Percentiles rank a stretch among this genome's conserved stretches.
These are phyloP conservation scores for Calephelis perditalis DNA, from an alignment of 2,888 invertebrate genomes.

Conservation along the genomic window DNA sequence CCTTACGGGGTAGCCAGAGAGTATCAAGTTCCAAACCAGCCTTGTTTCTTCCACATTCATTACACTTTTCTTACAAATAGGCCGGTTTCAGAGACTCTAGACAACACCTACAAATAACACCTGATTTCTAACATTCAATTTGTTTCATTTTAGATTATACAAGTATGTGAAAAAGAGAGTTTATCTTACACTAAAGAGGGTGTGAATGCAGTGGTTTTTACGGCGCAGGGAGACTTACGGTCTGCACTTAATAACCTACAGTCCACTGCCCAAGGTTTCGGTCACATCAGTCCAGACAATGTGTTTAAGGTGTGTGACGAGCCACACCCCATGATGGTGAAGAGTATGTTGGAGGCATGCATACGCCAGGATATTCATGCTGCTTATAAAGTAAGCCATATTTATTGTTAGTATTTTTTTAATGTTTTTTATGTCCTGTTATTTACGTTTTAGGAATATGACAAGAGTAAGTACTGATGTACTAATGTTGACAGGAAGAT, in stretches of 20 bases:
- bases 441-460: too few species aligned
- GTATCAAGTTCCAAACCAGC: too few species aligned
- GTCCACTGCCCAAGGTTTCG: conserved; percentile 90
- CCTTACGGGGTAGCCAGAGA: too few species aligned
- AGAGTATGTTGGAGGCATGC: conserved; percentile 93
- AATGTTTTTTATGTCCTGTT: too few species aligned
- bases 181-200: conserved; percentile 94
- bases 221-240: conserved; percentile 99
- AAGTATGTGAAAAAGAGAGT: conserved; percentile 62
- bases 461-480: too few species aligned
- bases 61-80: too few species aligned
- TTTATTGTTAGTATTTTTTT: background rate
- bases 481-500: too few species aligned
- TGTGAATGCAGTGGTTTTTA: conserved; percentile 96
- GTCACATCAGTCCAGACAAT: conserved; percentile 92
- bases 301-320: conserved; percentile 99
- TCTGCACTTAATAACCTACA: conserved; percentile 98
- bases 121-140: too few species aligned
- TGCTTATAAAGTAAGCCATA: conserved; percentile 81
- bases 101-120: too few species aligned
- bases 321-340: conserved; percentile 96
- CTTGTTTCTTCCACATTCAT: too few species aligned
- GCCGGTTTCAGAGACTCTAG: too few species aligned
- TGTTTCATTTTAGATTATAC: conserved; percentile 46
- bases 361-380: conserved; percentile 88